Base-by-base conservation (phyloP, 2,797 vertebrate genomes). In the Cyprinodon diabolis region DNA sequence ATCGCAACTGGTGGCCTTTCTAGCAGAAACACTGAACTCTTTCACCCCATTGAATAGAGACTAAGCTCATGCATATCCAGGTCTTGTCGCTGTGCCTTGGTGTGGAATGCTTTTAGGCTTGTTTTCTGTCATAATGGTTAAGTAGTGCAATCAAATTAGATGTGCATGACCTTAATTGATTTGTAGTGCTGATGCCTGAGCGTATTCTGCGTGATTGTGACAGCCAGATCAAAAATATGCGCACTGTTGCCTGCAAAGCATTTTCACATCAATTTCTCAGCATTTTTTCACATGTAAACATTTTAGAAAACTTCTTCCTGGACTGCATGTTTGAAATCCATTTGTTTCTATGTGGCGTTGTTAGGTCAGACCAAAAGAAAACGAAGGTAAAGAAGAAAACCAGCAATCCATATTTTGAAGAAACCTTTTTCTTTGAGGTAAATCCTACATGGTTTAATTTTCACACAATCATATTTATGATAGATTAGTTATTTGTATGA, bases 331-430 rank as follows among this genome's bases (percentile, higher is more conserved):
- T 23, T 43, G 17, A 35, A 48, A 37, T 67, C 3, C 4, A 6
- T 76, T 6, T 52, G 19, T 76, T 57, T 73, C 12, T 75, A 25
- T 70, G 4, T 19, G 25, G 17, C 74, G 5, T 80, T 47, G 73
- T 60, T 49, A 99, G 98, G 94, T 97, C 96, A 86, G 98, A 99
- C 89, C 98, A 98, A 90, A 99, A 96, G 96, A 99, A 98, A 95
- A 99, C 97, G 21, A 99, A 99, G 93, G 97, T 99, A 82, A 99
- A 99, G 95, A 99, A 99, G 96, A 99, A 99, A 96, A 99, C 97
- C 81, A 99, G 97, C 92, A 97, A 98, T 85, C 98, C 98, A 37
- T 96, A 97, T 78, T 99, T 99, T 91, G 98, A 98, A 19, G 98
- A 99, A 94, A 97, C 95, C 1, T 97, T 99, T 94, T 96, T 95